Base-by-base conservation (phyloP, 2,113 vertebrate species). In the Diphyllodes magnificus region DNA sequence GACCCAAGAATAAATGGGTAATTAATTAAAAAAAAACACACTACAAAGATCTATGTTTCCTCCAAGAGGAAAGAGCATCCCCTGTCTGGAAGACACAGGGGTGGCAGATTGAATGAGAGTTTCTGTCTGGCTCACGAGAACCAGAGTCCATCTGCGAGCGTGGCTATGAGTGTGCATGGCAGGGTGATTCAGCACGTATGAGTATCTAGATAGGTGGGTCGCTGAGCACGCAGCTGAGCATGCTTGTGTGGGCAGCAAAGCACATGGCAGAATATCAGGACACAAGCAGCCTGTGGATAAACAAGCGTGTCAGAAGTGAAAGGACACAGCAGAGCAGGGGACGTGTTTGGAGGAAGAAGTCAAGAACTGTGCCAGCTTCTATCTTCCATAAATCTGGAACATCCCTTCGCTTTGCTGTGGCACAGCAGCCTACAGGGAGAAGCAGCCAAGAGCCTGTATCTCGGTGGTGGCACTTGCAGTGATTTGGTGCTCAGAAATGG, bases 161-260 rank as follows among this genome's bases (percentile, higher is more conserved):
- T 83, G 86, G 88, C 92, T 93, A 21, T 96, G 95, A 97, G 76
- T 75, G 80, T 92, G 31, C 72, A 70, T 7, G 3, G 1, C 71
- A 86, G 86, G 63, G 76, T 96, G 95, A 96, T 71, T 96, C 94
- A 94, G 93, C 71, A 6, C 9, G 2, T 25, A 82, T 65, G 93
- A 95, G 40, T 92, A 77, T 93, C 64, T 60, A 21, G 44, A 88
- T 27, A 92, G 88, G 90, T 96, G 94, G 90, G 82, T 96, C 82
- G n/a, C 72, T 90, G 76, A 93, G 88, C 68, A 86, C 0, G 2
- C 82, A 90, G 95, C 93, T 94, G 90, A 97, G 80, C 33, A 22
- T 88, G 72, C 85, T 47, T 75, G 90, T 50, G 94, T 96, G 76
- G 95, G 93, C 80, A 96, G 93, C 25, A 22, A 56, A 95, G 75